Conservation (phyloP, 2,888 invertebrate species). For the Piscicola geometra region DNA sequence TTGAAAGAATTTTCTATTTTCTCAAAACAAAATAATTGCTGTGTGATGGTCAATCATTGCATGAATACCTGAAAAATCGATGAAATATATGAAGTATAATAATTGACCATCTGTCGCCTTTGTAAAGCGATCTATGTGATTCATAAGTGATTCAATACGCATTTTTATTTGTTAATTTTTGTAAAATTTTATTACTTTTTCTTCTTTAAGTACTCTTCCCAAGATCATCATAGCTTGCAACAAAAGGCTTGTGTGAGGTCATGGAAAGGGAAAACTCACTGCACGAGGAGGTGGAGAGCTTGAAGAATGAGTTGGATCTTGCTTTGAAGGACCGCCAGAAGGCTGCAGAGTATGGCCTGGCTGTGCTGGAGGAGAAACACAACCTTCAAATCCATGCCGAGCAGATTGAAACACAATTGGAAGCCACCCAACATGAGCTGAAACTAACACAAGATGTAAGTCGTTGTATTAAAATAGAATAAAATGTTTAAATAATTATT, state of each 20-base stretch:
- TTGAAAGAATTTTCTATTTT: background rate
- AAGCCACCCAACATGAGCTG: conserved; percentile 83
- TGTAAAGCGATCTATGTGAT: background rate
- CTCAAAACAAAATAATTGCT: background rate
- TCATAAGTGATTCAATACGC: background rate
- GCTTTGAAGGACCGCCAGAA: conserved; percentile 64
- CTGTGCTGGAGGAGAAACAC: conserved; percentile 86
- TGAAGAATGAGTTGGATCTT: conserved; percentile 50
- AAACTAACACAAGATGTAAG: conserved; percentile 84
- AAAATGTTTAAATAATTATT: background rate
- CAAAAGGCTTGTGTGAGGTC: background rate
- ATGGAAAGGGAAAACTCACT: background rate
- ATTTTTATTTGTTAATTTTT: background rate
- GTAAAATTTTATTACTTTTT: background rate
- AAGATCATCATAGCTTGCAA: too few species aligned
- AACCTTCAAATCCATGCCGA: conserved; percentile 77
- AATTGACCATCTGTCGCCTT: background rate
- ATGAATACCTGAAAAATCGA: conserved; percentile 11
- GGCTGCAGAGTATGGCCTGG: conserved; percentile 92
- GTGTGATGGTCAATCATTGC: background rate
- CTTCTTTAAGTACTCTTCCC: too few species aligned
- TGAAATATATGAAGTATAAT: background rate
- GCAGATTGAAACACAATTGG: conserved; percentile 82
- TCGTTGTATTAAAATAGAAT: background rate
- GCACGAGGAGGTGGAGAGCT: conserved; percentile 54